Evolutionary conservation across 1,140 invertebrate species (phyloP).

Genomic region (Melitaea cinxia): DNA sequence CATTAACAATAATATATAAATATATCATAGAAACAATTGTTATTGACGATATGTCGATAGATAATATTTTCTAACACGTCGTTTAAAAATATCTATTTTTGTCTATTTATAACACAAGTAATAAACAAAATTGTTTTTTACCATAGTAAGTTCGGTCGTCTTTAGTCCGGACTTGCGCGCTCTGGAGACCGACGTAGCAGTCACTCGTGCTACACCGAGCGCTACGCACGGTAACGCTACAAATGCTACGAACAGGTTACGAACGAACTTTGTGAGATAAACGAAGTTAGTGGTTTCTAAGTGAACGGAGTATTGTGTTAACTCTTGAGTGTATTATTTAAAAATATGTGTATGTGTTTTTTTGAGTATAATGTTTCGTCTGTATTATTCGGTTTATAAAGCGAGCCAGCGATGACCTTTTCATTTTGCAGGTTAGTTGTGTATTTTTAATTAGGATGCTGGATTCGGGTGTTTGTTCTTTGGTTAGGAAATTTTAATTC

Average conservation of each 20-base stretch:
- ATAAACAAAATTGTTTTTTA: constrained; percentile 50
- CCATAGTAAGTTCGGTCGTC: constrained; percentile 55
- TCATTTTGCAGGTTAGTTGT: constrained; percentile 69
- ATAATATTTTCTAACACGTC: too few relatives aligned
- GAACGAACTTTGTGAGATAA: constrained; percentile 41
- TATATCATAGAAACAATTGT: too few relatives aligned
- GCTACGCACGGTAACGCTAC: constrained; percentile 49
- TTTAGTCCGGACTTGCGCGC: constrained; percentile 58
- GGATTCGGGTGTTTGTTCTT: constrained; percentile 25
- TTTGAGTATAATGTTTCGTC: constrained; percentile 44
- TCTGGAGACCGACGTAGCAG: constrained; percentile 48
- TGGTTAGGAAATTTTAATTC: background rate
- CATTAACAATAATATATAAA: too few relatives aligned
- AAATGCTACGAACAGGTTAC: constrained; percentile 39
- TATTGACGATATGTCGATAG: too few relatives aligned
- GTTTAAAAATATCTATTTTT: too few relatives aligned
- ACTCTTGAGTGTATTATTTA: constrained; percentile 26
- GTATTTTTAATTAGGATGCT: constrained; percentile 60
- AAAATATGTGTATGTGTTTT: constrained; percentile 47
- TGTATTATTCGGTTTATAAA: constrained; percentile 48
- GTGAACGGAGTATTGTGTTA: constrained; percentile 33
- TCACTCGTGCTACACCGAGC: constrained; percentile 55
- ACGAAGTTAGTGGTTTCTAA: constrained; percentile 38
- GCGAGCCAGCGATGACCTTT: constrained; percentile 58
- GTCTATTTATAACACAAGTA: constrained; percentile 1